Percentiles rank a stretch among this genome's conserved stretches.
phyloP scores from a whole-genome alignment of 2,113 vertebrate genomes.

The Takifugu bimaculatus region DNA sequence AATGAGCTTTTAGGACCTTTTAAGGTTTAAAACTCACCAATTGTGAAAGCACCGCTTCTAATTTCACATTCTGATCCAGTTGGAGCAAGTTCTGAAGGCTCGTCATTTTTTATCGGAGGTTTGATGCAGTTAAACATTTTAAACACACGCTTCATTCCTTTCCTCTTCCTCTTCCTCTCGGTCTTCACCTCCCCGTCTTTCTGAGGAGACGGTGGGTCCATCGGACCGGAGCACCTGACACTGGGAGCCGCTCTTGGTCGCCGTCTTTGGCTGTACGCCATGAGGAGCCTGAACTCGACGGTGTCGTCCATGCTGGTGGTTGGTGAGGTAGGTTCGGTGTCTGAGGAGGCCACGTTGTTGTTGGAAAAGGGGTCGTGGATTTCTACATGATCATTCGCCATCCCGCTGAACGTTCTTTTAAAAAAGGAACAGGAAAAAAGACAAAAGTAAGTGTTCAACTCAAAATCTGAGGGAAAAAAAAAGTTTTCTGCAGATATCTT shows the following conservation, averaged over 20 bases:
- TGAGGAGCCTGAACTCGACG: constrained; percentile 59
- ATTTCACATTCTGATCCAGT: fast-evolving
- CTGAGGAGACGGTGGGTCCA: background rate
- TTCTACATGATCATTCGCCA: constrained; percentile 30
- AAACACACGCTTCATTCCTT: fast-evolving
- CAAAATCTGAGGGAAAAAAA: background rate
- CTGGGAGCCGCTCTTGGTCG: fast-evolving
- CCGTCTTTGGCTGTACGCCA: constrained; percentile 54
- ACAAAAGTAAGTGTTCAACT: background rate
- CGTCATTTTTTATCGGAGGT: background rate
- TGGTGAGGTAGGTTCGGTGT: background rate
- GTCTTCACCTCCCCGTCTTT: background rate
- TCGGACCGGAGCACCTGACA: background rate
- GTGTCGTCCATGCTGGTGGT: constrained; percentile 17
- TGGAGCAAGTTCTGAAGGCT: fast-evolving
- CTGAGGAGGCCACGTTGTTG: too few species aligned
- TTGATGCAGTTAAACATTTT: constrained; percentile 36
- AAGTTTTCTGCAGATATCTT: too few species aligned
- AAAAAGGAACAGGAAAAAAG: background rate
- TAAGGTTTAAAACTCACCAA: background rate
- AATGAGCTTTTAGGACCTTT: too few species aligned
- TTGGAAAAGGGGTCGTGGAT: constrained; percentile 15
- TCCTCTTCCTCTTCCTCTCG: constrained; percentile 17
- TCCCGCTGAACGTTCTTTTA: constrained; percentile 5
- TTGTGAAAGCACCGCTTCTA: fast-evolving